These are phyloP conservation scores for Luscinia luscinia DNA, from an alignment of 2,797 vertebrate genomes.

Conservation along the genomic window DNA sequence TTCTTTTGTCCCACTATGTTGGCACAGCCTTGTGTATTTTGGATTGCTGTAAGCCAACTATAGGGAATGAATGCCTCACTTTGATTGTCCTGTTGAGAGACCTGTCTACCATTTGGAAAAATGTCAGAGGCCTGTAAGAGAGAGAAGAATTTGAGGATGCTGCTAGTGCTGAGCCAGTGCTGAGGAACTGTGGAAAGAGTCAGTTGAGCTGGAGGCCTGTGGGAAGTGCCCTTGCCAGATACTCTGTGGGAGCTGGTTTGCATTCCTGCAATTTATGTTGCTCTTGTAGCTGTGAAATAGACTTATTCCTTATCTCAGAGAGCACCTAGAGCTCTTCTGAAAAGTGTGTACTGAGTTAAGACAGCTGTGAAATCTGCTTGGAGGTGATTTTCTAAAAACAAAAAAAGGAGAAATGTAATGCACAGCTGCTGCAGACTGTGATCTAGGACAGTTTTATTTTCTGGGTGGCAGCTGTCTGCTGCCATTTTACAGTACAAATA, in stretches of 20 bases:
- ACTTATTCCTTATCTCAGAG: background rate
- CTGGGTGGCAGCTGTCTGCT: background rate
- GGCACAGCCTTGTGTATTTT: background rate
- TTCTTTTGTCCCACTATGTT: background rate
- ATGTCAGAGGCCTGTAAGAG: background rate
- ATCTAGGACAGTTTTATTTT: background rate
- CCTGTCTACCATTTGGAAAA: background rate
- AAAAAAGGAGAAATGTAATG: background rate
- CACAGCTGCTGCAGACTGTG: background rate
- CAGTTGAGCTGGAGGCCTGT: background rate
- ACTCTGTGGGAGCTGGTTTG: background rate
- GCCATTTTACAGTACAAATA: background rate
- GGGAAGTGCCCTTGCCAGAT: background rate
- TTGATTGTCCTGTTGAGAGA: background rate
- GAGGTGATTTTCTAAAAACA: background rate
- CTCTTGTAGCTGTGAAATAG: background rate
- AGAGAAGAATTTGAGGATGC: background rate
- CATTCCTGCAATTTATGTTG: background rate
- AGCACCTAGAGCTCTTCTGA: background rate
- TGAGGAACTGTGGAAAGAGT: background rate
- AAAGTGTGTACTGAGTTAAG: background rate
- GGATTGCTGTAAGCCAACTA: background rate
- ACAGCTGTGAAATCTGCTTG: constrained; percentile 18
- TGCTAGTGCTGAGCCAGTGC: background rate
- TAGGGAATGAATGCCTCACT: background rate